Evolutionary conservation across 92 coral and sea anemone species (phyloP).

Genomic region (Porites divaricata): DNA sequence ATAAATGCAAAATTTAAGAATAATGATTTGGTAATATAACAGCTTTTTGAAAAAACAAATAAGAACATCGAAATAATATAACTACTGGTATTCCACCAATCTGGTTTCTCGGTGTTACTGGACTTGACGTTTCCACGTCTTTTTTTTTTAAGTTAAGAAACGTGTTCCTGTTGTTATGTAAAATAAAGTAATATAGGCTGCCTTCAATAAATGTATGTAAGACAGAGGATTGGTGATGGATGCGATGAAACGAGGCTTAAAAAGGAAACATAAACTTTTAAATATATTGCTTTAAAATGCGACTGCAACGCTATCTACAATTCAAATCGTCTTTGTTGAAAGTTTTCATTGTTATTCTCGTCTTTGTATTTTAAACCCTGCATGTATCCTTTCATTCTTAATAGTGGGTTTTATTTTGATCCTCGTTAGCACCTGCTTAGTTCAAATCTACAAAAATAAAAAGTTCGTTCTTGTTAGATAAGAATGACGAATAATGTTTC

Average conservation of each 20-base stretch:
- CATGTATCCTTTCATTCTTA: constrained; percentile 12
- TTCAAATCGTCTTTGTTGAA: constrained; percentile 4
- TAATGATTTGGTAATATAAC: not conserved
- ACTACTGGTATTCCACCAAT: not conserved
- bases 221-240: not conserved
- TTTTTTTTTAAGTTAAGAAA: no score
- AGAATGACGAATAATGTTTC: not conserved
- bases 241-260: not conserved
- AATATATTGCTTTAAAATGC: not conserved
- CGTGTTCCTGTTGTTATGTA: no score
- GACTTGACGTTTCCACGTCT: not conserved
- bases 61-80: not conserved
- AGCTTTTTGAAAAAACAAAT: constrained; percentile 16
- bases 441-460: not conserved
- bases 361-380: constrained; percentile 1
- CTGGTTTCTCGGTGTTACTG: not conserved
- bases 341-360: not conserved
- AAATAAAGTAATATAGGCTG: no score
- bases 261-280: not conserved
- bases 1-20: not conserved
- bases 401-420: not conserved
- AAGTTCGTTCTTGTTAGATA: not conserved
- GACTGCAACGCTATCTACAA: not conserved
- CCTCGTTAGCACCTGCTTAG: not conserved
- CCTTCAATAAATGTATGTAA: no score